Evolutionary conservation across 92 coral and sea anemone genomes (phyloP).

Genomic region (Heliopora coerulea): DNA sequence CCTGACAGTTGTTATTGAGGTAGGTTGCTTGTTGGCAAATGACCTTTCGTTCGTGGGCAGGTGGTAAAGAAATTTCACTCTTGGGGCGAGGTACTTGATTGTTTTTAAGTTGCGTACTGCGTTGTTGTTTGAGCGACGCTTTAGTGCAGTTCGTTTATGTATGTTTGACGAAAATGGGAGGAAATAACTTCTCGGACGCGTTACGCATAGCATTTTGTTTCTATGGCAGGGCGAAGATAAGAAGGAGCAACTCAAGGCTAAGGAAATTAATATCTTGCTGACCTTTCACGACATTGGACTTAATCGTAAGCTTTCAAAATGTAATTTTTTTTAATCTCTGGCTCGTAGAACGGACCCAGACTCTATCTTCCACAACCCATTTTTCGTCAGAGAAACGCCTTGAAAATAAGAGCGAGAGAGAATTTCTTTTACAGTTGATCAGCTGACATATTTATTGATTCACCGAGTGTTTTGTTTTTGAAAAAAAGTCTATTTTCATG

Average conservation of each 20-base stretch:
- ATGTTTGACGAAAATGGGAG: background rate
- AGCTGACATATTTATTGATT: too few species aligned
- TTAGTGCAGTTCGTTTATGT: too few species aligned
- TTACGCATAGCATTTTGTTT: slow-evolving; percentile 11
- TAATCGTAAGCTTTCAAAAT: slow-evolving; percentile 71
- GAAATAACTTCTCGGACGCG: background rate
- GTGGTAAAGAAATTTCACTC: background rate
- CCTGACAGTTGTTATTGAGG: slow-evolving; percentile 90
- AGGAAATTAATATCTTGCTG: slow-evolving; percentile 86
- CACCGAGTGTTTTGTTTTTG: too few species aligned
- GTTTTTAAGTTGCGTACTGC: too few species aligned
- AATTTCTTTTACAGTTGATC: too few species aligned
- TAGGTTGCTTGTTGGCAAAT: slow-evolving; percentile 39
- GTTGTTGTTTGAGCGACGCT: too few species aligned
- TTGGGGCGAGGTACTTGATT: too few species aligned
- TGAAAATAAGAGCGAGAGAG: too few species aligned
- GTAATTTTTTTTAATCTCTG: slow-evolving; percentile 34
- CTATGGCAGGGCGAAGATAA: slow-evolving; percentile 72
- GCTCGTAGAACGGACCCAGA: too few species aligned
- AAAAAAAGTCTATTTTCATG: too few species aligned
- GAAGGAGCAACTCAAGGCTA: slow-evolving; percentile 67
- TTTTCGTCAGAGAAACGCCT: too few species aligned
- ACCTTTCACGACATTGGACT: slow-evolving; percentile 98
- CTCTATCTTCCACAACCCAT: too few species aligned
- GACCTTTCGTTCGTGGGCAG: background rate